phyloP scores from a whole-genome alignment of 2,113 vertebrate species.

The Apodemus sylvaticus region DNA sequence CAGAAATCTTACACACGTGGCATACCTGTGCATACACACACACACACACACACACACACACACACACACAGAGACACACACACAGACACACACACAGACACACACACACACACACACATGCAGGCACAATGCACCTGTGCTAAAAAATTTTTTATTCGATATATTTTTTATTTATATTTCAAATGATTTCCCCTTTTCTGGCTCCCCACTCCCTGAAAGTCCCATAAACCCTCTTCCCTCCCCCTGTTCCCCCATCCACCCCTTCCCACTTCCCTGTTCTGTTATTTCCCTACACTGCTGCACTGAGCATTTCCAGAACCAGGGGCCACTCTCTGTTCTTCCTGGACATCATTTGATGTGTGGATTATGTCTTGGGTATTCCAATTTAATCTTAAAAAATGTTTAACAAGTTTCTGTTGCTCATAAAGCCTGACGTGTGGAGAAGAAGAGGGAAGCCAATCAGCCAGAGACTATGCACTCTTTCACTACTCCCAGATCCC shows the following conservation, averaged over 20 bases:
- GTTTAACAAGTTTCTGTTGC: not conserved
- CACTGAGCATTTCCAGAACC: no score
- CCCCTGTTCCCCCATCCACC: no score
- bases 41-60: not conserved
- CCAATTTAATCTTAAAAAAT: not conserved
- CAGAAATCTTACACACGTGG: not conserved
- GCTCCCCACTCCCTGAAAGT: no score
- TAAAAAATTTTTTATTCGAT: no score
- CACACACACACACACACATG: fast-evolving
- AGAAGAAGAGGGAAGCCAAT: not conserved
- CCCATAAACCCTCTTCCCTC: no score
- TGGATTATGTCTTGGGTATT: no score
- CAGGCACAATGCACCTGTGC: not conserved
- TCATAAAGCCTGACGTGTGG: not conserved
- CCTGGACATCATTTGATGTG: no score
- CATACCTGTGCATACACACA: not conserved
- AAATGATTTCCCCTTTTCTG: no score
- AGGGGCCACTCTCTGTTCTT: no score
- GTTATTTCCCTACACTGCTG: no score
- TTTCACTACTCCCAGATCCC: not conserved
- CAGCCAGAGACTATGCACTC: not conserved
- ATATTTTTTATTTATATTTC: no score
- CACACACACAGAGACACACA: not conserved
- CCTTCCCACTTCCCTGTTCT: no score
- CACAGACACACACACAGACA: not conserved